phyloP scores from a whole-genome alignment of 2,113 vertebrate genomes.

The Ctenomys sociabilis region DNA sequence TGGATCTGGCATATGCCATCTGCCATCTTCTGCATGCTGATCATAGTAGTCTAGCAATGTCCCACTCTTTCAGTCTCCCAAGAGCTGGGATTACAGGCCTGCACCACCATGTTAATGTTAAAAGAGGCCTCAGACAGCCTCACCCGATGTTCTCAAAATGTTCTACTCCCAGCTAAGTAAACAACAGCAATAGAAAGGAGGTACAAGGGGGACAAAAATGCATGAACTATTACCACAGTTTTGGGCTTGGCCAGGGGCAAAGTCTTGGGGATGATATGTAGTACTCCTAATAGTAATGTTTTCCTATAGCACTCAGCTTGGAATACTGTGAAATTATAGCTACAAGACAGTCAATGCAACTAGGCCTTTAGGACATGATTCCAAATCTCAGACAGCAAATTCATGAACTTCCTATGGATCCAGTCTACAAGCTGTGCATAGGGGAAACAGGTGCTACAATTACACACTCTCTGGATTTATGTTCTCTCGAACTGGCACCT shows the following conservation, averaged over 20 bases:
- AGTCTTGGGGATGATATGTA: neutral
- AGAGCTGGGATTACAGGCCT: too few species aligned
- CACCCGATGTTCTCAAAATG: neutral
- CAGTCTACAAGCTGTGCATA: neutral
- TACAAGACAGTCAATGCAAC: neutral
- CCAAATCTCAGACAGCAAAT: neutral
- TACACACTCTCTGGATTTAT: neutral
- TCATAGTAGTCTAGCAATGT: neutral
- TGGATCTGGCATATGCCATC: neutral
- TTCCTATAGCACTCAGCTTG: neutral
- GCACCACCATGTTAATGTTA: too few species aligned
- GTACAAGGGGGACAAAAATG: neutral
- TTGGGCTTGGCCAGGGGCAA: neutral
- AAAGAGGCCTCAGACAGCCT: neutral
- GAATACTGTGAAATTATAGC: neutral
- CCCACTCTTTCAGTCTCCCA: too few species aligned
- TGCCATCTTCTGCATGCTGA: neutral
- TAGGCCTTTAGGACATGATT: neutral
- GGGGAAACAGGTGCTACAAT: neutral
- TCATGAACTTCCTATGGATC: neutral
- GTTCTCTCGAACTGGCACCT: neutral
- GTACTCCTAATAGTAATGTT: neutral
- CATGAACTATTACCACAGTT: neutral
- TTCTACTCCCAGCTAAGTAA: neutral
- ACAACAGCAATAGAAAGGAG: neutral